Percentiles rank a stretch among this genome's conserved stretches.
Evolutionary conservation across 2,888 invertebrate species (phyloP).

Genomic region (Tenthredo scrophulariae): DNA sequence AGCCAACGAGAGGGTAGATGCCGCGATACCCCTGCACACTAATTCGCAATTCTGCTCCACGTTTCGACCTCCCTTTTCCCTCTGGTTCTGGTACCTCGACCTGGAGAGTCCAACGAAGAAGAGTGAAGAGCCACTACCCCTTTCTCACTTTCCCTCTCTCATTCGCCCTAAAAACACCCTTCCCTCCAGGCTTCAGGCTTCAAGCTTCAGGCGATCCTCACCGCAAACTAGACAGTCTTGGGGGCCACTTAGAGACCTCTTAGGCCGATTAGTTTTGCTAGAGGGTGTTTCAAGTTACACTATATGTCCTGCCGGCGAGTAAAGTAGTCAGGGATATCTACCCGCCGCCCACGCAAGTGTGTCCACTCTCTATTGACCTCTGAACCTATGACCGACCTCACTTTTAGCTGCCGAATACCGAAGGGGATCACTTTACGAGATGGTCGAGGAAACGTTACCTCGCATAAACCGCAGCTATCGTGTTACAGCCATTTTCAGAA

Average conservation of each 20-base stretch:
- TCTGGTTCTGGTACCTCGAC: not conserved
- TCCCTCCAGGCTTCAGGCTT: not conserved
- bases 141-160: constrained; percentile 10
- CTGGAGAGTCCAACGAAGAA: constrained; percentile 4
- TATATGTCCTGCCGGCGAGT: not conserved
- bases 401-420: constrained; percentile 5
- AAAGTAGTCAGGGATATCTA: constrained; percentile 28
- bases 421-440: not conserved
- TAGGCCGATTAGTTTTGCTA: constrained; percentile 74
- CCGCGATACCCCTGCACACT: constrained; percentile 33
- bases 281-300: constrained; percentile 58
- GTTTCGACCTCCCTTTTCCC: constrained; percentile 26
- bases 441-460: not conserved
- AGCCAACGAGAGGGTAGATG: constrained; percentile 3
- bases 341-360: not conserved
- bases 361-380: constrained; percentile 47
- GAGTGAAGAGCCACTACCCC: constrained; percentile 23
- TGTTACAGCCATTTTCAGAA: not conserved
- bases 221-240: constrained; percentile 51
- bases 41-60: constrained; percentile 49
- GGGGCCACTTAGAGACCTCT: constrained; percentile 71
- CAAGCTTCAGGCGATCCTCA: constrained; percentile 15
- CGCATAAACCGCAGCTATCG: not conserved
- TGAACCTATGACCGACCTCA: constrained; percentile 34
- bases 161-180: not conserved